Evolutionary conservation across 2,113 vertebrate genomes (phyloP).

Genomic region (Australoheros scitulus): DNA sequence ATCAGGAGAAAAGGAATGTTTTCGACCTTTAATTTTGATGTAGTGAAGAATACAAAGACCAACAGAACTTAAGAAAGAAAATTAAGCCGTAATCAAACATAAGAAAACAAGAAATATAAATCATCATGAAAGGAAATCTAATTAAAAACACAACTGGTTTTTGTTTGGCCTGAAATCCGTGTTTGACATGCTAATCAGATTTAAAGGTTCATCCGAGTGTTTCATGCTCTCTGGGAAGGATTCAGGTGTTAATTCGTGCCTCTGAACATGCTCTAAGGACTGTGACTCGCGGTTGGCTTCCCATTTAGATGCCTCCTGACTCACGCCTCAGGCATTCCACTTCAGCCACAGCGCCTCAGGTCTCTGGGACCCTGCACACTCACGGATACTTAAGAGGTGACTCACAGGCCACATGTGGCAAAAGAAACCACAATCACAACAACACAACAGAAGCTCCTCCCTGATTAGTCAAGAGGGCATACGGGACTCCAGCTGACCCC

Average conservation of each 20-base stretch:
- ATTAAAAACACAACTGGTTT: background rate
- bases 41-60: background rate
- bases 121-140: background rate
- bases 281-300: background rate
- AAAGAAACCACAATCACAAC: background rate
- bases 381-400: background rate
- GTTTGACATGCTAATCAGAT: background rate
- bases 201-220: background rate
- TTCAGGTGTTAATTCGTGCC: background rate
- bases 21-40: background rate
- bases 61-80: background rate
- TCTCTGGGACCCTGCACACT: background rate
- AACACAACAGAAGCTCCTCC: constrained; percentile 9
- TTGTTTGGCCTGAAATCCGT: background rate
- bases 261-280: background rate
- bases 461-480: constrained; percentile 4
- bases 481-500: background rate
- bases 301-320: background rate
- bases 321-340: constrained; percentile 6
- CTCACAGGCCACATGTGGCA: background rate
- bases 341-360: background rate
- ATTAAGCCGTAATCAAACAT: background rate
- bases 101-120: background rate
- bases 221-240: background rate
- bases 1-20: constrained; percentile 3